Evolutionary conservation across 2,113 vertebrate genomes (phyloP).

Genomic region (Varanus salvator): DNA sequence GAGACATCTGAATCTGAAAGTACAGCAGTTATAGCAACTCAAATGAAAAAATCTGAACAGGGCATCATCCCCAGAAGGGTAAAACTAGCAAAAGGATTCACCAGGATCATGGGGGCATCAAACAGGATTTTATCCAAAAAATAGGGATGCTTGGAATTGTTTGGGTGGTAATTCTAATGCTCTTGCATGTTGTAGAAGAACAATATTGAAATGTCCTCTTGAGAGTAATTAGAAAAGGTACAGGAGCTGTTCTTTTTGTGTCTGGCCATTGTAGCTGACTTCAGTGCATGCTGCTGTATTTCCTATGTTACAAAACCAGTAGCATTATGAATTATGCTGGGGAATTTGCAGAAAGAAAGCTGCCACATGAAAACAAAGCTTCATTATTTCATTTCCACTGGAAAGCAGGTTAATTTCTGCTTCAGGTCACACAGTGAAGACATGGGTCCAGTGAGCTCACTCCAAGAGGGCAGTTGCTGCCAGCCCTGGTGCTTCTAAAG

Average conservation of each 20-base stretch:
- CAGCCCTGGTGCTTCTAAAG: constrained; percentile 57
- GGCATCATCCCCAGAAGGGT: no score
- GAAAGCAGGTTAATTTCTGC: constrained; percentile 30
- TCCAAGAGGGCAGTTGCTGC: constrained; percentile 43
- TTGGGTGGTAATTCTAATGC: neutral
- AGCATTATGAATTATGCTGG: neutral
- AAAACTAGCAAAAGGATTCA: neutral
- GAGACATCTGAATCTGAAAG: neutral
- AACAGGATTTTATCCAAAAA: neutral
- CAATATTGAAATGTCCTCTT: neutral
- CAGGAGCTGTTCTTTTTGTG: no score
- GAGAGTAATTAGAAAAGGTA: neutral
- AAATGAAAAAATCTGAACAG: neutral
- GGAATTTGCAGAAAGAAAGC: constrained; percentile 16
- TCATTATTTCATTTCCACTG: neutral
- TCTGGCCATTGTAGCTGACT: neutral
- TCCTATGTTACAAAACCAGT: no score
- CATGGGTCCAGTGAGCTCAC: neutral
- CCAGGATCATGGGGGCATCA: neutral
- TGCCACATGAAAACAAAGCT: neutral
- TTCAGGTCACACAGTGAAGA: constrained; percentile 25
- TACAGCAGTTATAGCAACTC: neutral
- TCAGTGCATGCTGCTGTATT: no score
- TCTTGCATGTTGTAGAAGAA: neutral
- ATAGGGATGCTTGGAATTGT: neutral